phyloP scores from a whole-genome alignment of 2,113 vertebrate genomes.

The Oreochromis tanganicae region DNA sequence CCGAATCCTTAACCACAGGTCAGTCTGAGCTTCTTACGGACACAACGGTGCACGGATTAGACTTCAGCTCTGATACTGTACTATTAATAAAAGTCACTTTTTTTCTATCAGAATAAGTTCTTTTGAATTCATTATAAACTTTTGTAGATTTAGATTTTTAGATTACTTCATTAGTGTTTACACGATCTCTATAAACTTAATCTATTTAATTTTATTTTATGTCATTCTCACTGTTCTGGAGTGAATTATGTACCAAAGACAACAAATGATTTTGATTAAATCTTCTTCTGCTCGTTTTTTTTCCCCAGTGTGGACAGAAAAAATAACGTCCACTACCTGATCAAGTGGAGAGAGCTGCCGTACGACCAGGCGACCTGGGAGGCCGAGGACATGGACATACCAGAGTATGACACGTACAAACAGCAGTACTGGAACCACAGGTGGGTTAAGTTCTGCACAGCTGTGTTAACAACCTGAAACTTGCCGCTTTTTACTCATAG shows the following conservation, averaged over 20 bases:
- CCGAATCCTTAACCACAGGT: conserved; percentile 96
- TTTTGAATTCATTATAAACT: background rate
- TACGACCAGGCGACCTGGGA: conserved; percentile 98
- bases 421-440: conserved; percentile 95
- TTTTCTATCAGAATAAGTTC: accelerated
- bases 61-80: background rate
- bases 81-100: background rate
- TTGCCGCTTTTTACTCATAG: accelerated
- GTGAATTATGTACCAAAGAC: accelerated
- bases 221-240: background rate
- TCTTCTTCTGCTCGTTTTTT: background rate
- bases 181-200: background rate
- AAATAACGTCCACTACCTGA: conserved; percentile 91
- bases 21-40: background rate
- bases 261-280: background rate
- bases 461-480: background rate
- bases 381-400: conserved; percentile 89
- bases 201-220: accelerated
- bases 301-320: conserved; percentile 87
- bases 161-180: background rate
- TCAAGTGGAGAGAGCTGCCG: conserved; percentile 90
- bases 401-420: conserved; percentile 86
- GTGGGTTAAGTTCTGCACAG: background rate
- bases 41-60: background rate
- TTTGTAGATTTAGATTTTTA: accelerated